Evolutionary conservation across 2,113 vertebrate genomes (phyloP), one percentile per base, ranked within the genome.

Genomic region (Chlorocebus sabaeus): DNA sequence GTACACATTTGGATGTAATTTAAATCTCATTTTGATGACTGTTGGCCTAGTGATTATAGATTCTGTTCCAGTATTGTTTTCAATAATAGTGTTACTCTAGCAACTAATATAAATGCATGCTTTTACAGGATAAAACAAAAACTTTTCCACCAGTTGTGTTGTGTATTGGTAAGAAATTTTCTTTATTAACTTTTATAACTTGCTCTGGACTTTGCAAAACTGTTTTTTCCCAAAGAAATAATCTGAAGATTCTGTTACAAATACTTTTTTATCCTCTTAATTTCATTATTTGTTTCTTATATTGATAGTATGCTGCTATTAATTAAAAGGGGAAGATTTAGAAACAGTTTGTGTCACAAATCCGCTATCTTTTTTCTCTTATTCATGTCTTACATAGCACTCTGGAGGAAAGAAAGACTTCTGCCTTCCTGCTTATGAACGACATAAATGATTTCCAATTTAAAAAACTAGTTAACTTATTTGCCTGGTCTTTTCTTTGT

Each of bases 41-140:
- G 97, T 98, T 99, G 99, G 98, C 98, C 93, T 88, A 98, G 98
- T 97, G 98, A 97, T 97, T 89, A 92, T 97, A 98, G 98, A 97
- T 99, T 99, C 98, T 98, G 95, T 98, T 98, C 98, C 98, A 98
- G 98, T 99, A 98, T 98, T 99, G 98, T 99, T 99, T 99, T 99
- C 98, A 99, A 97, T 98, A 99, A 99, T 99, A 99, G 89, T 98
- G 98, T 99, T 98, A 97, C 98, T 98, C 99, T 99, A 98, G 99
- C 98, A 99, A 98, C 98, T 93, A 97, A 98, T 96, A 98, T 94
- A 96, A 95, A 95, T 98, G 98, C 93, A 94, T 92, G 52, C 59
- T 96, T 93, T 93, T 98, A 98, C 35, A 82, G 78, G 67, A 27
- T 55, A 89, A 90, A 94, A 75, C 72, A 97, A 94, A 98, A 94